These are phyloP conservation scores for Herpetotheres cachinnans DNA, from an alignment of 2,113 vertebrate species.

Conservation along the genomic window DNA sequence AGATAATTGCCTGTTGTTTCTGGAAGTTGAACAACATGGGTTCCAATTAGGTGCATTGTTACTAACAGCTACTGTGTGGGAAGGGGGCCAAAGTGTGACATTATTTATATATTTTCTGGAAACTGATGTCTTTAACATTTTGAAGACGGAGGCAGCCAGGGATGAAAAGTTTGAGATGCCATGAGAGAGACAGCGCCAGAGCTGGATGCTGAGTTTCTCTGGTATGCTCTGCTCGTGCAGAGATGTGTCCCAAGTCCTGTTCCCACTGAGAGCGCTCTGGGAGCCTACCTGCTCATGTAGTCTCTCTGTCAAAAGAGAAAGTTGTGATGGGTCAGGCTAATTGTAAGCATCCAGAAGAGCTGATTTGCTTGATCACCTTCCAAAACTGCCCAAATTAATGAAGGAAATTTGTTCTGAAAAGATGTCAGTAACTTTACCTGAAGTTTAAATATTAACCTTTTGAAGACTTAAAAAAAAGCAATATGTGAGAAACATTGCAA, in stretches of 20 bases:
- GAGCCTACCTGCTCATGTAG: background rate
- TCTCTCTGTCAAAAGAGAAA: background rate
- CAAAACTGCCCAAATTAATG: background rate
- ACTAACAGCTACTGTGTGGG: background rate
- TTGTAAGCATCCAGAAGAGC: background rate
- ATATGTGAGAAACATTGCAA: background rate
- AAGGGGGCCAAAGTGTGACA: background rate
- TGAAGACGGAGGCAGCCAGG: background rate
- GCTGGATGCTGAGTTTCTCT: background rate
- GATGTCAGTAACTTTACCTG: background rate
- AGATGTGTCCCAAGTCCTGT: background rate
- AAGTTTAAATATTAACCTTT: background rate
- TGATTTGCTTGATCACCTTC: background rate
- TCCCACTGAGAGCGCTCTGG: background rate
- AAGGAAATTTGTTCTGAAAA: background rate
- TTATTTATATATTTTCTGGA: background rate
- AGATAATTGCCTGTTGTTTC: slow-evolving; percentile 32
- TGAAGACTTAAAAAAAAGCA: background rate
- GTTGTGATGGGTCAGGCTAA: background rate
- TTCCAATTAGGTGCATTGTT: background rate
- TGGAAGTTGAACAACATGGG: slow-evolving; percentile 5
- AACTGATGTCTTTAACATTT: background rate
- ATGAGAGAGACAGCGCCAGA: background rate
- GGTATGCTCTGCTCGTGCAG: background rate
- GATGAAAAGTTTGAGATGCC: background rate